Percentiles rank a stretch among this genome's conserved stretches.
These are phyloP conservation scores for Parazoanthus atlanticus DNA, from an alignment of 92 coral and sea anemone genomes.

Conservation along the genomic window DNA sequence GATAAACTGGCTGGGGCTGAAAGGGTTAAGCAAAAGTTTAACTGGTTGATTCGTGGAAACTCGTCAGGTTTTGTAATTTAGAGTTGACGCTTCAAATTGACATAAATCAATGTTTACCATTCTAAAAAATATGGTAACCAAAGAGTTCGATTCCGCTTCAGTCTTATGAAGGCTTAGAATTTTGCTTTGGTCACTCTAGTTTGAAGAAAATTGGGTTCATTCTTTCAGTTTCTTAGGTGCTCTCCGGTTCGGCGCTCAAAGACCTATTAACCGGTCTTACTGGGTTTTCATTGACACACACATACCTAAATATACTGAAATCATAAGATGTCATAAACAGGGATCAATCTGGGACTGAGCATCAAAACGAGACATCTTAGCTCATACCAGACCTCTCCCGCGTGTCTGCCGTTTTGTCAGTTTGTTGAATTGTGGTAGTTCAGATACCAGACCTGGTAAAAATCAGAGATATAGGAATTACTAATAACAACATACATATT, in stretches of 20 bases:
- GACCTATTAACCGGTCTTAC: neutral
- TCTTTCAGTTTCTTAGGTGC: neutral
- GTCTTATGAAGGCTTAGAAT: neutral
- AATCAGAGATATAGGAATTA: no score
- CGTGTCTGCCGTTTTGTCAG: neutral
- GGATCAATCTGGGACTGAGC: neutral
- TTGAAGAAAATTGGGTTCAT: no score
- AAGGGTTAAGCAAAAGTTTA: no score
- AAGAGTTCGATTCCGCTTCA: neutral
- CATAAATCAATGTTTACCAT: neutral
- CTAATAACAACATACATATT: no score
- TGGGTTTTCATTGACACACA: neutral
- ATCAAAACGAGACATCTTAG: neutral
- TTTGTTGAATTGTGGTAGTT: no score
- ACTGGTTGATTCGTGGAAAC: neutral
- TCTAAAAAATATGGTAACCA: neutral
- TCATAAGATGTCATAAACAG: neutral
- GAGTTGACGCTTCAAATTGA: neutral
- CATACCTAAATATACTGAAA: neutral
- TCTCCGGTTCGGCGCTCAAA: neutral
- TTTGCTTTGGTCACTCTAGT: neutral
- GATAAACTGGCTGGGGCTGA: no score
- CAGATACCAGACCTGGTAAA: no score
- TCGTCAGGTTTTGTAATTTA: neutral
- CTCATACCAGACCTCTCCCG: no score